These are phyloP conservation scores for Scylla paramamosain DNA, from an alignment of 1,140 invertebrate genomes.

Conservation along the genomic window DNA sequence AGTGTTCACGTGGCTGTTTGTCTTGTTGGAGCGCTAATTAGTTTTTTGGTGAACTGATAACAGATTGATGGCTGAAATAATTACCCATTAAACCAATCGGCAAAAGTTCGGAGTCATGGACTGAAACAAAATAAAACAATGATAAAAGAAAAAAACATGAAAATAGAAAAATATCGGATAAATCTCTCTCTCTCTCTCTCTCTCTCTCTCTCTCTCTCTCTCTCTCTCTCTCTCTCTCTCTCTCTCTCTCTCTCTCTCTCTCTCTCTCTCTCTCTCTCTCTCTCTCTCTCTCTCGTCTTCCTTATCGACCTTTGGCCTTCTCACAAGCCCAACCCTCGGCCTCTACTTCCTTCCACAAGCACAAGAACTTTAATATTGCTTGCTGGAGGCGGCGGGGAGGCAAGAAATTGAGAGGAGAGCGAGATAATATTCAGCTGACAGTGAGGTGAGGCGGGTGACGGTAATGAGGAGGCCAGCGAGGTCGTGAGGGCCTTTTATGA, in stretches of 20 bases:
- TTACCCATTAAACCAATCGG: too few relatives aligned
- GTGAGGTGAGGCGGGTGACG: not conserved
- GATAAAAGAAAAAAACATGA: too few relatives aligned
- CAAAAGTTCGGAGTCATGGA: too few relatives aligned
- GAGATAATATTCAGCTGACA: slow-evolving; percentile 4
- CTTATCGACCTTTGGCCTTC: not conserved
- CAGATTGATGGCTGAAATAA: too few relatives aligned
- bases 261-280: slow-evolving; percentile 1
- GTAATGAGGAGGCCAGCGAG: not conserved
- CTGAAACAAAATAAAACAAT: too few relatives aligned
- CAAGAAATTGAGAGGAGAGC: not conserved
- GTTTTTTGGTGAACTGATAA: too few relatives aligned
- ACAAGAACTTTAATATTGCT: slow-evolving; percentile 24
- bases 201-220: not conserved
- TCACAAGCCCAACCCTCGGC: not conserved
- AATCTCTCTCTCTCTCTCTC: not conserved
- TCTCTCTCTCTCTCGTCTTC: not conserved
- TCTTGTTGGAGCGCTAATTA: too few relatives aligned
- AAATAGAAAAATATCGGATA: not conserved
- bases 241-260: slow-evolving; percentile 43
- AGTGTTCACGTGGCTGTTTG: too few relatives aligned
- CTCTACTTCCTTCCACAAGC: slow-evolving; percentile 3
- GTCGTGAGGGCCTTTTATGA: too few relatives aligned
- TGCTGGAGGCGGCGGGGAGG: not conserved
- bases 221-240: slow-evolving; percentile 30